Base-by-base conservation (phyloP, 1,140 invertebrate genomes). In the Danaus melanippus region DNA sequence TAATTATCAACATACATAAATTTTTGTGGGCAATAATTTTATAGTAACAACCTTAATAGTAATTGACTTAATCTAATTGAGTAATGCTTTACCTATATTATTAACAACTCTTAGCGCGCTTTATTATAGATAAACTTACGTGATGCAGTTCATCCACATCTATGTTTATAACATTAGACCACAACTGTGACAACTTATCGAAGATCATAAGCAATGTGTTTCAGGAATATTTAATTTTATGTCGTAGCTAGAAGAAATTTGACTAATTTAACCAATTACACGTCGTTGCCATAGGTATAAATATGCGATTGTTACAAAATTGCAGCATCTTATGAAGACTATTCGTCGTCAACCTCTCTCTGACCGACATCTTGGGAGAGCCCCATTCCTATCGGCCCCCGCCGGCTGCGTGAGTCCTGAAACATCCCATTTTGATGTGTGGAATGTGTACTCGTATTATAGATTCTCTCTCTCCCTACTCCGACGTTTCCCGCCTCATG, bases 321-420 rank as follows among this genome's bases (percentile, higher is more conserved):
- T 87, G 80, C 88, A 89, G 89, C 88, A 85, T 89, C 89, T 79
- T 89, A 86, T 86, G 89, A 90, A 84, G 88, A 89, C 80, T 89
- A 89, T 87, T 89, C 88, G 72, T 90, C 89, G 76, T 89, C 88
- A 74, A 90, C 89, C 58, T 90, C 89, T 76, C 88, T 90, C 75
- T 90, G 89, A 85, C 84, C 74, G 74, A 72, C 71, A 64, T 64
- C 76, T 67, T 78, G 73, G 78, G 79, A 79, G 71, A 78, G 80
- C 79, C 76, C 81, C 74, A 76, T 79, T 74, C 66, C 74, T 63
- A 70, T 69, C 66, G 75, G 76, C 75, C 74, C 63, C 60, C 76
- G 66, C 67, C 66, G 81, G 72, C 78, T 83, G 75, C 76, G 82
- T 87, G 81, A 85, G 82, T 84, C 72, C 74, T 71, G 66, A 60